Percentiles rank a stretch among this genome's conserved stretches.
phyloP scores from a whole-genome alignment of 2,113 vertebrate species.

The Osmerus eperlanus region DNA sequence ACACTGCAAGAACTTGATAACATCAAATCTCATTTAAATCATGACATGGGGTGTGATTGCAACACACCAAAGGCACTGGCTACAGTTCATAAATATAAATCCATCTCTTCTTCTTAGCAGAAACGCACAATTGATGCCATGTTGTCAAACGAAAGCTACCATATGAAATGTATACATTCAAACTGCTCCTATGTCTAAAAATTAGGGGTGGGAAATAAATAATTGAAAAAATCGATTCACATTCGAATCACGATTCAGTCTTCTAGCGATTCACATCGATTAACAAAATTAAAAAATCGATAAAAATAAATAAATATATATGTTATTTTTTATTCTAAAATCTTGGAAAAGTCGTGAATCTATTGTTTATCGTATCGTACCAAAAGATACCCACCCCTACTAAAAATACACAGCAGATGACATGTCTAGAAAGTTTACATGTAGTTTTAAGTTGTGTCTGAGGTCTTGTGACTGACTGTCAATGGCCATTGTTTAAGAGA shows the following conservation, averaged over 20 bases:
- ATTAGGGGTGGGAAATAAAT: no score
- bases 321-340: no score
- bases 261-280: no score
- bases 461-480: conserved; percentile 15
- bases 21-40: conserved; percentile 71
- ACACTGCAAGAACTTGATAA: conserved; percentile 63
- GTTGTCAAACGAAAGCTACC: conserved; percentile 28
- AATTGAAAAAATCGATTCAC: no score
- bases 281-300: no score
- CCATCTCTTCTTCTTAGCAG: conserved; percentile 4
- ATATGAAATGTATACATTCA: conserved; percentile 20
- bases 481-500: conserved; percentile 54
- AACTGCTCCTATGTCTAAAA: no score
- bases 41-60: conserved; percentile 30
- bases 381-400: neutral
- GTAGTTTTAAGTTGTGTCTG: conserved; percentile 29
- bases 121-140: conserved; percentile 21
- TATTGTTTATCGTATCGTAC: no score
- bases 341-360: no score
- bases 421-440: conserved; percentile 28
- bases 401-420: conserved; percentile 46
- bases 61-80: conserved; percentile 4
- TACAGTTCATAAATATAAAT: neutral
- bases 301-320: no score
- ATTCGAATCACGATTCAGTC: no score